Evolutionary conservation across 2,888 invertebrate genomes (phyloP).

Genomic region (Melieria omissa): DNA sequence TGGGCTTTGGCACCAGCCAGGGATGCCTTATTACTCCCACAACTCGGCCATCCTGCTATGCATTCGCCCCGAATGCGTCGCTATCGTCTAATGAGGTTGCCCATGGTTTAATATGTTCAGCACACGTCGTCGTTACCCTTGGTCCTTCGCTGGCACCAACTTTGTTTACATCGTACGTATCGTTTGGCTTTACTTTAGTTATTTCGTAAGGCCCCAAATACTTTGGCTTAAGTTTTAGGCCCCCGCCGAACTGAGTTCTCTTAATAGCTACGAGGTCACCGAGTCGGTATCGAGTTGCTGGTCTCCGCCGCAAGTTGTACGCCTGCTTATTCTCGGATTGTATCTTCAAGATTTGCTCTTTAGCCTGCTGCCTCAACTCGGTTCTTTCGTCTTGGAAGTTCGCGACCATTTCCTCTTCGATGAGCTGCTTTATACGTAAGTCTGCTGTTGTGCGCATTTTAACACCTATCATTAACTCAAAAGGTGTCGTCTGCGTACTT

Average conservation of each 20-base stretch:
- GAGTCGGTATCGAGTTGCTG: constrained; percentile 17
- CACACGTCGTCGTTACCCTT: constrained; percentile 25
- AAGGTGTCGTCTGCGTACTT: constrained; percentile 25
- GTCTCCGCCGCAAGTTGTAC: constrained; percentile 31
- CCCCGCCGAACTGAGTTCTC: constrained; percentile 27
- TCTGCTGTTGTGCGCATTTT: constrained; percentile 26
- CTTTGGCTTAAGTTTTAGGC: background rate
- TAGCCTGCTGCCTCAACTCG: constrained; percentile 25
- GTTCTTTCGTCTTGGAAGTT: constrained; percentile 11
- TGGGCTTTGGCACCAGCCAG: too few relatives aligned
- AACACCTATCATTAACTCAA: constrained; percentile 17
- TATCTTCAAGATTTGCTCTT: constrained; percentile 23
- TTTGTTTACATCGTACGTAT: background rate
- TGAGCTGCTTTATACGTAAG: constrained; percentile 11
- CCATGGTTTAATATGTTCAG: constrained; percentile 38
- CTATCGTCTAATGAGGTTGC: constrained; percentile 13
- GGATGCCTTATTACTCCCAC: constrained; percentile 25
- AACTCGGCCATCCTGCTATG: constrained; percentile 34
- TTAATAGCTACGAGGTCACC: constrained; percentile 32
- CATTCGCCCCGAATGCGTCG: constrained; percentile 36
- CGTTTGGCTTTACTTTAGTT: constrained; percentile 12
- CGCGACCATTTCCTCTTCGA: constrained; percentile 19
- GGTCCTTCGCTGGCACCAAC: constrained; percentile 25
- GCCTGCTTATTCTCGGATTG: constrained; percentile 32
- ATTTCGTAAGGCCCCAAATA: constrained; percentile 10